A percentile compares a stretch with the other conserved stretches of the same genome.
Conservation (phyloP, 1,140 invertebrate species). For the Adelges cooleyi region DNA sequence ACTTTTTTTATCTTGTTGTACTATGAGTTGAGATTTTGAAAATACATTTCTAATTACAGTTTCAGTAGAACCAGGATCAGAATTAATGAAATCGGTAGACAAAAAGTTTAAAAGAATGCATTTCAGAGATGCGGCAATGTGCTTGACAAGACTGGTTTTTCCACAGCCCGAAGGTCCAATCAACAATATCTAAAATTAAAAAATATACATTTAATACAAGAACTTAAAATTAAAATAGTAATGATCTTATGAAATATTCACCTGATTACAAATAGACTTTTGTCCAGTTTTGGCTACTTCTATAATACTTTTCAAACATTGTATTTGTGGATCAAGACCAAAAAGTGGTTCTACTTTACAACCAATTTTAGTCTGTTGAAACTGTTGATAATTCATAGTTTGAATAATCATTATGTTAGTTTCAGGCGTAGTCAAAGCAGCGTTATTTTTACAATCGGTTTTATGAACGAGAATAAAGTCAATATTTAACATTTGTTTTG, state of each 20-base stretch:
- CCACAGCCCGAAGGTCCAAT: constrained; percentile 33
- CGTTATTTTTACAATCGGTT: constrained; percentile 17
- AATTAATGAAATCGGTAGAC: constrained; percentile 30
- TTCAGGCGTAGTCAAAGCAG: neutral
- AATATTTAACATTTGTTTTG: constrained; percentile 4
- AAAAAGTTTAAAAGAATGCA: constrained; percentile 29
- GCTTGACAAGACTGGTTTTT: constrained; percentile 32
- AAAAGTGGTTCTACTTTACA: neutral
- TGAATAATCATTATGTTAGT: neutral
- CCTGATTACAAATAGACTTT: neutral
- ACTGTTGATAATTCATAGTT: constrained; percentile 1
- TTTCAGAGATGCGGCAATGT: constrained; percentile 26
- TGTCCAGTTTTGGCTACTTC: neutral
- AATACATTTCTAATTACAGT: constrained; percentile 38
- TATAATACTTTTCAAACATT: neutral
- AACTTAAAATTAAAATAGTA: neutral
- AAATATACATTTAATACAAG: neutral
- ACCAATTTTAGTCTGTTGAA: constrained; percentile 7
- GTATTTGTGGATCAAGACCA: neutral
- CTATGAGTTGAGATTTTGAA: constrained; percentile 36
- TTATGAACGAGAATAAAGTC: constrained; percentile 1
- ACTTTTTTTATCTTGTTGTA: constrained; percentile 32
- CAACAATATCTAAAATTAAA: constrained; percentile 31
- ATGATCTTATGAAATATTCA: neutral
- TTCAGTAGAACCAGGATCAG: constrained; percentile 41